Evolutionary conservation across 2,797 vertebrate genomes (phyloP), one percentile per base, ranked within the genome.

Genomic region (Fistularia commersonii): DNA sequence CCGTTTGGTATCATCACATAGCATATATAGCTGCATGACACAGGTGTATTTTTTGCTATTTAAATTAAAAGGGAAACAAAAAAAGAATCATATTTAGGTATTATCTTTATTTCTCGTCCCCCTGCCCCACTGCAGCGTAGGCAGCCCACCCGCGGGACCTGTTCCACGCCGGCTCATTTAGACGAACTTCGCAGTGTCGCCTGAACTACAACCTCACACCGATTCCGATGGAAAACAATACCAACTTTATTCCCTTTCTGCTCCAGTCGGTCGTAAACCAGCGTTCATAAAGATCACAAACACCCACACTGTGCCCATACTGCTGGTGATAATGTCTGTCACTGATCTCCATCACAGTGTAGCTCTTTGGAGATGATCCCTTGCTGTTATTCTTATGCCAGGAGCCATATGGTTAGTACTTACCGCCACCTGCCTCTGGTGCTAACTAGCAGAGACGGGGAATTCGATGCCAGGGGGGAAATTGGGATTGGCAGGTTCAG

Each of bases 401-500:
- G 64, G 53, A 57, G 69, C 86, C 88, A 87, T 90, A 90, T 90
- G 88, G 78, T 73, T 74, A 61, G 71, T 58, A 70, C 78, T 87
- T 74, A 39, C 57, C 67, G 85, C 84, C 89, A 88, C 83, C 81
- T 86, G 84, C 79, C 80, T 82, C 72, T 76, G 78, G 69, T 70
- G 63, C 72, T 69, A 65, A 70, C 54, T 56, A 57, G 73, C 57
- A 57, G 63, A 69, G 49, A 61, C 49, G 47, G 73, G 70, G 69
- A 69, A 65, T 60, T 58, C 34, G 67, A 65, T 46, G 66, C 58
- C 10, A 9, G 40, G 56, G 48, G 48, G 51, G 39, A 13, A 32
- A 37, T 49, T 10, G 47, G 51, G 59, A 47, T 56, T 71, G 76
- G 64, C 70, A 75, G 58, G 51, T 75, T 72, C 10, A 32, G 66